Evolutionary conservation across 2,797 vertebrate genomes (phyloP).

Genomic region (Chloroceryle amazona): DNA sequence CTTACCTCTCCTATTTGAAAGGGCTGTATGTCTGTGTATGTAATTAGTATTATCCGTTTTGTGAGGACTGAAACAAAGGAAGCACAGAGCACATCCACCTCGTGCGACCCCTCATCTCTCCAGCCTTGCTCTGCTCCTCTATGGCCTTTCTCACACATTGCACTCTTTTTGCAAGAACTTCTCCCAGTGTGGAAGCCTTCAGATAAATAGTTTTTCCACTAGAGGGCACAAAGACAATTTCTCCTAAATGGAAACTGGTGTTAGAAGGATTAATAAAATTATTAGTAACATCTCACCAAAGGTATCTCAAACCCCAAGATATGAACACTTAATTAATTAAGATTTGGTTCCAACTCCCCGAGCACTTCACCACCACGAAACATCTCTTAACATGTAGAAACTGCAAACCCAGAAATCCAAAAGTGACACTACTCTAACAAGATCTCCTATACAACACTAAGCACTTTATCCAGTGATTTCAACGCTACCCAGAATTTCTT

Average conservation of each 20-base stretch:
- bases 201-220: conserved; percentile 54
- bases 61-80: neutral
- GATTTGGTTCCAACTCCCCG: neutral
- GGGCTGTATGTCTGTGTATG: rapidly evolving
- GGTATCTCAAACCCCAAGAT: neutral
- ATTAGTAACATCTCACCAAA: neutral
- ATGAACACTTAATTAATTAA: neutral
- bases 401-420: neutral
- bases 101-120: neutral
- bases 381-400: neutral
- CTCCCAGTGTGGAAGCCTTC: neutral
- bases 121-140: neutral
- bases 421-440: neutral
- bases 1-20: neutral
- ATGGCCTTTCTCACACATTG: neutral
- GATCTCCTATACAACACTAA: neutral
- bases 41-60: neutral
- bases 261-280: neutral
- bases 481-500: neutral
- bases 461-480: neutral
- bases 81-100: neutral
- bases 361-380: neutral
- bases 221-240: conserved; percentile 69
- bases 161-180: neutral
- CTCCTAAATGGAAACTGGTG: neutral